Evolutionary conservation across 1,140 invertebrate genomes (phyloP).

Genomic region (Drosophila navojoa): DNA sequence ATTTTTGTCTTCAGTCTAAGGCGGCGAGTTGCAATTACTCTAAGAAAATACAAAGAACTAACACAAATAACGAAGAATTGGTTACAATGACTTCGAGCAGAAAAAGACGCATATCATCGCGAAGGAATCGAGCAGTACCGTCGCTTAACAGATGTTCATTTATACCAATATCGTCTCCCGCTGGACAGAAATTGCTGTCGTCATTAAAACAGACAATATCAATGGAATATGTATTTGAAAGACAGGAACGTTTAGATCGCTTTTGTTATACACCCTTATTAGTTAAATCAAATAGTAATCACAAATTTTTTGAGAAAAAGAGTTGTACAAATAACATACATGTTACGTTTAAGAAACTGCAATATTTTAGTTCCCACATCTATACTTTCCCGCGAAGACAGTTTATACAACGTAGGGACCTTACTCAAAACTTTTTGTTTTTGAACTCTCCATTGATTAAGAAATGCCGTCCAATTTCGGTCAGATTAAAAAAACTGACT

Average conservation of each 20-base stretch:
- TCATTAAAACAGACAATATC: constrained; percentile 85
- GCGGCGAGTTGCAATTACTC: constrained; percentile 31
- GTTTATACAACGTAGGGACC: constrained; percentile 66
- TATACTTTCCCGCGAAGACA: constrained; percentile 84
- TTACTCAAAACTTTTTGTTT: constrained; percentile 72
- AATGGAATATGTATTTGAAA: constrained; percentile 84
- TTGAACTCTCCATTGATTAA: constrained; percentile 77
- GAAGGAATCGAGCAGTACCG: constrained; percentile 84
- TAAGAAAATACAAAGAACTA: constrained; percentile 57
- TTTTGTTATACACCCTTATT: constrained; percentile 85
- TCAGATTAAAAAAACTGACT: constrained; percentile 83
- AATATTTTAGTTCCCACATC: constrained; percentile 84
- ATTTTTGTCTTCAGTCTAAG: constrained; percentile 73
- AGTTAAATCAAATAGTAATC: constrained; percentile 68
- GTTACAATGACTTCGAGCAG: constrained; percentile 52
- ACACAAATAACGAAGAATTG: constrained; percentile 56
- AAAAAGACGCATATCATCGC: constrained; percentile 82
- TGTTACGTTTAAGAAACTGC: constrained; percentile 83
- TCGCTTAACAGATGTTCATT: constrained; percentile 84
- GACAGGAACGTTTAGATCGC: constrained; percentile 85
- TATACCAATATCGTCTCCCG: constrained; percentile 86
- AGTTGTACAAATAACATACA: constrained; percentile 81
- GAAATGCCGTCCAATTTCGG: constrained; percentile 84
- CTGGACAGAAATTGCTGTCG: constrained; percentile 85
- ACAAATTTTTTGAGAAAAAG: constrained; percentile 84